Base-by-base conservation (phyloP, 2,113 vertebrate species). In the Agapornis roseicollis region DNA sequence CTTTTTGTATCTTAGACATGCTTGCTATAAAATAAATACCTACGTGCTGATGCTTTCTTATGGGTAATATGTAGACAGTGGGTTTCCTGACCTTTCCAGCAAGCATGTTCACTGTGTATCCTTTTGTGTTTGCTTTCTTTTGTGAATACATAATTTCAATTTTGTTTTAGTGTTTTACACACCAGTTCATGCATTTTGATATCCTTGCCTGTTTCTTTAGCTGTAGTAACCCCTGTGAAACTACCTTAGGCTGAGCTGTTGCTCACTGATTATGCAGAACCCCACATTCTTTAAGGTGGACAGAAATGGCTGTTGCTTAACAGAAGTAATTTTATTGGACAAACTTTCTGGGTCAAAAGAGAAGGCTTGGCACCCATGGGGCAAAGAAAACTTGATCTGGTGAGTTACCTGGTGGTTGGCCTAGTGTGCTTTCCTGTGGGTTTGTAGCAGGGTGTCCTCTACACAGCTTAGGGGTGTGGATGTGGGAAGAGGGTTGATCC, bases 171-270 rank as follows among this genome's bases (percentile, higher is more conserved):
- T 27, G 5, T 74, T 88, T 84, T 58, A 41, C 22, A 33, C 35
- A 22, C 14, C 3, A 14, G 0, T 42, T 74, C 2, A 4, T 46
- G 8, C 3, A 1, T 63, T 72, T 61, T 80, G 4, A 37, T 14
- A 29, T 56, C 27, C 17, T 46, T 60, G 37, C 11, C 9, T 13
- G 25, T 66, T 82, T 69, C 15, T 79, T 63, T 3, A 50, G 37
- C 46, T 78, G 41, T 15, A 25, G 50, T 83, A 81, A 42, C 31
- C 37, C 0, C 0, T 10, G 20, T 85, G 16, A 80, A 33, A 46
- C 53, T 17, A 7, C 35, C 10, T 71, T 71, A 64, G 42, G 50
- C 12, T 74, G 56, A 70, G 42, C 25, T 64, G 29, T 88, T 80
- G 13, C 9, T 89, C 7, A 3, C 5, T 65, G 66, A 8, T 85